These are phyloP conservation scores for Pygoscelis antarcticus DNA, from an alignment of 2,113 vertebrate species.

Conservation along the genomic window DNA sequence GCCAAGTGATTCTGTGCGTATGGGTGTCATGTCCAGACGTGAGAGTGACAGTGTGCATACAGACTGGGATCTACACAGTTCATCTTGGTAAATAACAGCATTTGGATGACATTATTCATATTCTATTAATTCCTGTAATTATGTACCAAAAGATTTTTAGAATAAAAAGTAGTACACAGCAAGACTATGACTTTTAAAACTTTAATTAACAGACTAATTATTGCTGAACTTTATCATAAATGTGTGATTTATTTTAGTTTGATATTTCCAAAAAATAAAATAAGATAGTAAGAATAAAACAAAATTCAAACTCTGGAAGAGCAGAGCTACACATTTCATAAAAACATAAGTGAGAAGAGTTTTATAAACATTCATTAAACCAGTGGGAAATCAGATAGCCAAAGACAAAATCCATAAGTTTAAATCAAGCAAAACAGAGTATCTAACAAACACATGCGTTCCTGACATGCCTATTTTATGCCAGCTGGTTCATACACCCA, in stretches of 20 bases:
- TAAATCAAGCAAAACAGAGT: background rate
- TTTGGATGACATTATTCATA: background rate
- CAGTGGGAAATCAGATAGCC: background rate
- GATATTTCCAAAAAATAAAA: background rate
- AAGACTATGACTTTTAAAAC: background rate
- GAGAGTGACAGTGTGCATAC: background rate
- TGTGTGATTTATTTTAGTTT: background rate
- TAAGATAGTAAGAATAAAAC: background rate
- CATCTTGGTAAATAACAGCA: background rate
- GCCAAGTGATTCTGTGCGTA: background rate
- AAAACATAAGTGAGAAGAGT: background rate
- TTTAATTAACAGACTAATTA: background rate
- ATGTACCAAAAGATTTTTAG: background rate
- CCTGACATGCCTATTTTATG: background rate
- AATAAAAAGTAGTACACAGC: background rate
- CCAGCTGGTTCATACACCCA: background rate
- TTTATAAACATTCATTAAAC: background rate
- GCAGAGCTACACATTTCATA: background rate
- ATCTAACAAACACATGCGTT: background rate
- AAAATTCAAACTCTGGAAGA: background rate
- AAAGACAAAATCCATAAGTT: background rate
- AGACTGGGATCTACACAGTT: background rate
- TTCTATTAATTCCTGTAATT: background rate
- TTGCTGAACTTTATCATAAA: background rate
- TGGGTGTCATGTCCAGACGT: background rate